These are phyloP conservation scores for Patella caerulea DNA, from an alignment of 2,888 invertebrate species.

Conservation along the genomic window DNA sequence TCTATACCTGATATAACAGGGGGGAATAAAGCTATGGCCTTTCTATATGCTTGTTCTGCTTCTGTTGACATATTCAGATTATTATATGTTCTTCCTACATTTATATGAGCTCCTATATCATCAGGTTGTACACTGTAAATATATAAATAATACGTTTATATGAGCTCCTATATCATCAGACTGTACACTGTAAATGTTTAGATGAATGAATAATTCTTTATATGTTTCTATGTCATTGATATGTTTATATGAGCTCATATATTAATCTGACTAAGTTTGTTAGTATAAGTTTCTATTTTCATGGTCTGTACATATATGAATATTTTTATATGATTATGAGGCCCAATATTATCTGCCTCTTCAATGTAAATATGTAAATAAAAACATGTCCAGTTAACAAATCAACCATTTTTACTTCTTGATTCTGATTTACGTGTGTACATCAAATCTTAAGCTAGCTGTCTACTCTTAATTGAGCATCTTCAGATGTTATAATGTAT, in stretches of 20 bases:
- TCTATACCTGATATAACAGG: slow-evolving; percentile 64
- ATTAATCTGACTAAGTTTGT: no score
- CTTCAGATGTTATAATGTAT: no score
- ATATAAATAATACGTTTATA: not conserved
- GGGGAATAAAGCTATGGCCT: slow-evolving; percentile 74
- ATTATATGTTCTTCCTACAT: slow-evolving; percentile 95
- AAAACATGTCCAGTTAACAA: no score
- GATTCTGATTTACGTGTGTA: no score
- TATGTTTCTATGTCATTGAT: not conserved
- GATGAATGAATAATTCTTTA: not conserved
- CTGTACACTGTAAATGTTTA: not conserved
- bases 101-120: slow-evolving; percentile 97
- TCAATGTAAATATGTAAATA: no score
- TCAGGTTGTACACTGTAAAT: slow-evolving; percentile 87
- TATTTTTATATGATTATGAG: no score
- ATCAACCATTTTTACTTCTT: no score
- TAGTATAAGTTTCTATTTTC: no score
- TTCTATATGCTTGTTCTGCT: slow-evolving; percentile 93
- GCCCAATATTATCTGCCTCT: no score
- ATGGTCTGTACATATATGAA: no score
- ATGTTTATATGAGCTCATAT: not conserved
- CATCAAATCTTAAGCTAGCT: no score
- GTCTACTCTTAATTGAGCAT: no score
- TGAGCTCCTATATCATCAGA: not conserved
- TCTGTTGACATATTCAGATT: slow-evolving; percentile 89